Conservation (phyloP, 2,888 invertebrate species). For the Patella caerulea region DNA sequence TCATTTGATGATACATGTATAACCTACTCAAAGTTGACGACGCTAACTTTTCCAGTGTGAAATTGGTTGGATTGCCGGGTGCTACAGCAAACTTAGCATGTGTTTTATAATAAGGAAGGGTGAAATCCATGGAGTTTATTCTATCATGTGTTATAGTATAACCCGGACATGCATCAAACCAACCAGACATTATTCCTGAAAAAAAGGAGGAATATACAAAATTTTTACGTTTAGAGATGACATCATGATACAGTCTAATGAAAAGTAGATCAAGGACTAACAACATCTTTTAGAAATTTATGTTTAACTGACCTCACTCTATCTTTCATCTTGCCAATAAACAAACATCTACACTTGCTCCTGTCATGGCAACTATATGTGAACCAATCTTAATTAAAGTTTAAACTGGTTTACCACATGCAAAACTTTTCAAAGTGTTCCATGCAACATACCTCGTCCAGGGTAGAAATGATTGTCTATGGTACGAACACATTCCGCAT, state of each 20-base stretch:
- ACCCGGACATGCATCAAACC: conserved; percentile 18
- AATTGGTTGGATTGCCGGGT: neutral
- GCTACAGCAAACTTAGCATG: conserved; percentile 13
- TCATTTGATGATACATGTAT: neutral
- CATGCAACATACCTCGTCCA: conserved; percentile 9
- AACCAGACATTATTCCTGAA: conserved; percentile 16
- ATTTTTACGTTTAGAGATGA: neutral
- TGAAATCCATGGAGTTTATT: conserved; percentile 9
- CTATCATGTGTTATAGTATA: conserved; percentile 17
- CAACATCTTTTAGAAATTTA: too few relatives aligned
- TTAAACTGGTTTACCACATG: too few relatives aligned
- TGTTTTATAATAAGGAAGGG: conserved; percentile 11
- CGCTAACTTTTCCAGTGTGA: neutral
- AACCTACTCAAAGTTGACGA: conserved; percentile 5
- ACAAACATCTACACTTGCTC: too few relatives aligned
- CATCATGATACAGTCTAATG: too few relatives aligned
- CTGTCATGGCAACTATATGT: too few relatives aligned
- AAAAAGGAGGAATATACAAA: neutral
- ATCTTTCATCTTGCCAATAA: too few relatives aligned
- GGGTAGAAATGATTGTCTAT: conserved; percentile 15
- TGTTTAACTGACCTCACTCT: too few relatives aligned
- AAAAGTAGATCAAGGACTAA: too few relatives aligned
- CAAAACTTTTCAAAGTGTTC: too few relatives aligned
- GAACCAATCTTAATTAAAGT: too few relatives aligned
- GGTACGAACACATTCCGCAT: conserved; percentile 11